Percentiles rank a stretch among this genome's conserved stretches.
These are phyloP conservation scores for Pararge aegeria DNA, from an alignment of 1,140 invertebrate genomes.

Conservation along the genomic window DNA sequence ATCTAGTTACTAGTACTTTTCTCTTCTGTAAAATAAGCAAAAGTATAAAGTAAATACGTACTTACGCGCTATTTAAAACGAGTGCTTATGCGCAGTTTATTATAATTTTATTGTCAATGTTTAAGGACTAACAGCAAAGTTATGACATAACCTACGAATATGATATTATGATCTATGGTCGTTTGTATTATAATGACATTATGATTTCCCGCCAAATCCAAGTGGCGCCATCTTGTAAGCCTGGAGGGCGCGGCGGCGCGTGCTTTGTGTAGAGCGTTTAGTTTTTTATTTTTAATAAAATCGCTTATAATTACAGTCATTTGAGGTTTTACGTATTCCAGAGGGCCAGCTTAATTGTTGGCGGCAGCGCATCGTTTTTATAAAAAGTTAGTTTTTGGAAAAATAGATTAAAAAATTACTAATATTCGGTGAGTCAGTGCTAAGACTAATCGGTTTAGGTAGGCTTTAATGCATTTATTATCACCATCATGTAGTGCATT, in stretches of 20 bases:
- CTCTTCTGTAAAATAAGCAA: too few relatives aligned
- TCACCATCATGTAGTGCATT: too few relatives aligned
- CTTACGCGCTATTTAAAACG: too few relatives aligned
- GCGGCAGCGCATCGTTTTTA: slow-evolving; percentile 36
- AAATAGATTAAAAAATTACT: slow-evolving; percentile 2
- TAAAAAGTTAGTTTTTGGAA: background rate
- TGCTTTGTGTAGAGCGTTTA: slow-evolving; percentile 33
- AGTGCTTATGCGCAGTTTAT: too few relatives aligned
- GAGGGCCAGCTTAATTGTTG: slow-evolving; percentile 43
- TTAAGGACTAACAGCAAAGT: too few relatives aligned
- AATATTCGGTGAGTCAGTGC: background rate
- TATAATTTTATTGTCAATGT: too few relatives aligned
- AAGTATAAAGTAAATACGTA: too few relatives aligned
- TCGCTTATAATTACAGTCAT: slow-evolving; percentile 48
- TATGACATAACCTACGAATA: background rate
- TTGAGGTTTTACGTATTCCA: slow-evolving; percentile 47
- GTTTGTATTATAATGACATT: slow-evolving; percentile 18
- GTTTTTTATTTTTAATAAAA: slow-evolving; percentile 46
- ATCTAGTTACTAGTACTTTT: too few relatives aligned
- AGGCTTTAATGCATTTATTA: background rate
- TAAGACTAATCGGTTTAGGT: background rate
- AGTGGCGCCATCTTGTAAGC: slow-evolving; percentile 34
- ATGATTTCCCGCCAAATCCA: slow-evolving; percentile 33
- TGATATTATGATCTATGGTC: background rate
- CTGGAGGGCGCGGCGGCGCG: slow-evolving; percentile 41